Evolutionary conservation across 92 coral and sea anemone genomes (phyloP).

Genomic region (Paramuricea clavata): DNA sequence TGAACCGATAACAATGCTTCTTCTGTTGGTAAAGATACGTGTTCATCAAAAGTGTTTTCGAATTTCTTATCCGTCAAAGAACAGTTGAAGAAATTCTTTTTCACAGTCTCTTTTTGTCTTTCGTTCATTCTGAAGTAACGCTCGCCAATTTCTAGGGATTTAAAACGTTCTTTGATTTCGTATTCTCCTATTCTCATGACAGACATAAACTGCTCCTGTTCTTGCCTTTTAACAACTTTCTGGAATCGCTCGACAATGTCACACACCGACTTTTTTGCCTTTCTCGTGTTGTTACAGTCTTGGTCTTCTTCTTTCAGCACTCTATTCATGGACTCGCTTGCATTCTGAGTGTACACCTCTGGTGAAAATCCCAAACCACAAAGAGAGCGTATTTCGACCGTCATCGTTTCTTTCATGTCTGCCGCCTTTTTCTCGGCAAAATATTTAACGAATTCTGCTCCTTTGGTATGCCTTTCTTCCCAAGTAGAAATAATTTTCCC

Average conservation of each 20-base stretch:
- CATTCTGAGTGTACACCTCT: conserved; percentile 63
- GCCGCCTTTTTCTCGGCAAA: conserved; percentile 33
- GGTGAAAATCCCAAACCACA: conserved; percentile 48
- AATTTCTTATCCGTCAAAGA: neutral
- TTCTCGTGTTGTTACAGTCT: too few species aligned
- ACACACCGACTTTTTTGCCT: neutral
- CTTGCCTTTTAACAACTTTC: conserved; percentile 46
- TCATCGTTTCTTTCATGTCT: conserved; percentile 54
- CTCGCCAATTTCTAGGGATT: conserved; percentile 46
- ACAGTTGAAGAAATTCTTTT: conserved; percentile 39
- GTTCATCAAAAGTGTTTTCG: neutral
- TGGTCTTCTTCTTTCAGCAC: conserved; percentile 43
- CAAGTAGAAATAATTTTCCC: conserved; percentile 30
- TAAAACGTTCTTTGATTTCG: conserved; percentile 41
- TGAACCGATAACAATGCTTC: neutral
- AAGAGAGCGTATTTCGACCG: conserved; percentile 28
- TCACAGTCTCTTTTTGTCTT: conserved; percentile 27
- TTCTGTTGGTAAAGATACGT: neutral
- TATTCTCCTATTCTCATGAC: conserved; percentile 52
- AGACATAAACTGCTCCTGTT: conserved; percentile 53
- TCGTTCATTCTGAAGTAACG: conserved; percentile 42
- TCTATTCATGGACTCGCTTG: conserved; percentile 63
- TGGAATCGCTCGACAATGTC: conserved; percentile 46
- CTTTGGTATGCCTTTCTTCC: conserved; percentile 55
- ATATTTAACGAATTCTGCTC: conserved; percentile 19